Evolutionary conservation across 2,888 invertebrate species (phyloP).

Genomic region (Ligdia adustata): DNA sequence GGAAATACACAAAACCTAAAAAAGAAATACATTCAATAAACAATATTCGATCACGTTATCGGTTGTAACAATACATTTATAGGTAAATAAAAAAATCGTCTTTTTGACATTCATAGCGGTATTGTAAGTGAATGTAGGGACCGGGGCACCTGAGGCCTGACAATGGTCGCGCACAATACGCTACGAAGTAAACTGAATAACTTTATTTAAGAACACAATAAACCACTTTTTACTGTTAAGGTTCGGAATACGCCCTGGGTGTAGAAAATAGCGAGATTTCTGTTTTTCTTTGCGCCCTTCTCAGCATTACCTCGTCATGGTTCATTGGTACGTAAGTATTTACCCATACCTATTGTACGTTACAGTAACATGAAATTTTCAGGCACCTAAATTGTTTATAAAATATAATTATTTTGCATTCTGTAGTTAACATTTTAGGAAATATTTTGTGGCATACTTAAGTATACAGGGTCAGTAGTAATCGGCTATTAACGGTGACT

Average conservation of each 20-base stretch:
- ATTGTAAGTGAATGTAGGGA: conserved; percentile 66
- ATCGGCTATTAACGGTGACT: no score
- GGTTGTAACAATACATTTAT: conserved; percentile 58
- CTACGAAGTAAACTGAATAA: conserved; percentile 73
- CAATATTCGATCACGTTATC: conserved; percentile 44
- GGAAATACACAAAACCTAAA: no score
- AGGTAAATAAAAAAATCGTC: conserved; percentile 73
- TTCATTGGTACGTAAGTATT: conserved; percentile 29
- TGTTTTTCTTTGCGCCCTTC: conserved; percentile 31
- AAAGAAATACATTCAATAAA: conserved; percentile 24
- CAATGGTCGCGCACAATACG: conserved; percentile 73
- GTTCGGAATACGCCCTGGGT: conserved; percentile 59
- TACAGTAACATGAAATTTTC: conserved; percentile 1
- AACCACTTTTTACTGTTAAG: conserved; percentile 78
- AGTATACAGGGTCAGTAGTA: no score
- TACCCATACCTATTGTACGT: conserved; percentile 5
- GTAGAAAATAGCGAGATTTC: conserved; percentile 51
- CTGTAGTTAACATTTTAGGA: no score
- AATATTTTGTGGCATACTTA: no score
- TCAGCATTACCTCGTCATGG: conserved; percentile 20
- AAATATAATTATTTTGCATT: no score
- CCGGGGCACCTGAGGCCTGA: conserved; percentile 65
- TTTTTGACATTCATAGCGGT: conserved; percentile 79
- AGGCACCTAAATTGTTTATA: no score
- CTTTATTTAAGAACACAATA: conserved; percentile 82